Conservation (phyloP, 1,140 invertebrate species). For the Asobara japonica region DNA sequence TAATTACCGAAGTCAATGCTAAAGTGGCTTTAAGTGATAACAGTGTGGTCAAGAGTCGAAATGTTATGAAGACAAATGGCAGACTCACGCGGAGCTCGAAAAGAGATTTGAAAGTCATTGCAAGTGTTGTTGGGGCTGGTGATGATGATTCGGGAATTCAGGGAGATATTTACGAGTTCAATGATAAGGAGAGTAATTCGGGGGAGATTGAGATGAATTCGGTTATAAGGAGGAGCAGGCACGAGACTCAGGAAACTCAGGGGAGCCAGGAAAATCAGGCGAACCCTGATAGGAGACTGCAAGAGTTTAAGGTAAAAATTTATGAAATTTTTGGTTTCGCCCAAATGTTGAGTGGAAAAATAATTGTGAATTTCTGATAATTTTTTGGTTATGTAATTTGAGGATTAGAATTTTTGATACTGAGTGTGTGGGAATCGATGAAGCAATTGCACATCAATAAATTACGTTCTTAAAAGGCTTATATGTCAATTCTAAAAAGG, state of each 20-base stretch:
- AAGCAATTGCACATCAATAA: too few species aligned
- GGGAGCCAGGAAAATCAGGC: constrained; percentile 44
- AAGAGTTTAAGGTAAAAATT: too few species aligned
- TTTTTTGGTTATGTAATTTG: too few species aligned
- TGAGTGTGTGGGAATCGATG: too few species aligned
- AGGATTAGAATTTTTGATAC: too few species aligned
- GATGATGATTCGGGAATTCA: constrained; percentile 65
- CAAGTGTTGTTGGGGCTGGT: constrained; percentile 45
- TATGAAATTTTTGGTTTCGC: too few species aligned
- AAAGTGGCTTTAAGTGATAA: constrained; percentile 28
- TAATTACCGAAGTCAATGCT: constrained; percentile 29
- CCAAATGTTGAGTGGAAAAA: too few species aligned
- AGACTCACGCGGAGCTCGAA: constrained; percentile 58
- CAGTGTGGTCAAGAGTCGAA: constrained; percentile 30
- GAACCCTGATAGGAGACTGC: constrained; percentile 40
- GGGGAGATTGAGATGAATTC: constrained; percentile 56
- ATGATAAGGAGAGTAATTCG: constrained; percentile 61
- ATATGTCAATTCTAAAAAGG: too few species aligned
- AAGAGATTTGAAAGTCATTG: constrained; percentile 46
- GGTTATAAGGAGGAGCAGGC: constrained; percentile 45
- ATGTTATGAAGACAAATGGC: constrained; percentile 46
- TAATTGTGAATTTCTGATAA: too few species aligned
- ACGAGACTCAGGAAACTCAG: constrained; percentile 42
- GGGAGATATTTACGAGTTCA: constrained; percentile 65
- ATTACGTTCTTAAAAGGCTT: too few species aligned